Base-by-base conservation (phyloP, 2,113 vertebrate genomes). In the Triplophysa rosa region DNA sequence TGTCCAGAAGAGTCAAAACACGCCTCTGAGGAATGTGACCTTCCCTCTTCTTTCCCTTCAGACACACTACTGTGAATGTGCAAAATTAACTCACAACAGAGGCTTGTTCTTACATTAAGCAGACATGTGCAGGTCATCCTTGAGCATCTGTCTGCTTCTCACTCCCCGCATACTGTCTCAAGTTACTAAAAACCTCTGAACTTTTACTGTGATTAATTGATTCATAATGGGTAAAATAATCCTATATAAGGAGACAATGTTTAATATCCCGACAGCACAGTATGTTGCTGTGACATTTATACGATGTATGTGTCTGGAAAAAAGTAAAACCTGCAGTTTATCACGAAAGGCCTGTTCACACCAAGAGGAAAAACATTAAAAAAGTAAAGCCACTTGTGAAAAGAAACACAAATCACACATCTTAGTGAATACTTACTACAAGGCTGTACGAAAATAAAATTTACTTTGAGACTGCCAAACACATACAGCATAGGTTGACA, bases 1-100 rank as follows among this genome's bases (percentile, higher is more conserved):
- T 49, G 67, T 59, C 78, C 64, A 59, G 59, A 83, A 65, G 63
- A 80, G 52, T 29, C 66, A 70, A 54, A 61, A 65, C 26, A 64
- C 61, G n/a, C 66, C 58, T 67, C 67, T 40, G 37, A 72, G 40
- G 11, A 80, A 61, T 33, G 45, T 17, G 40, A 59, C 45, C 33
- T 40, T 52, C 47, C 8, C 16, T 62, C 49, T 68, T 62, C 56
- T 56, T 81, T 75, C 24, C 52, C 33, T 63, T 54, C 68, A 67
- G 47, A 66, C 59, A 17, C 23, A 12, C 54, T 70, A 62, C 12
- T 62, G 54, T 37, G 42, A 49, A 70, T 62, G 56, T 49, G 45
- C 13, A 47, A 11, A 42, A 62, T n/a, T 16, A 59, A 67, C n/a
- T 24, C n/a, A 56, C 5, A 58, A 24, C 69, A 72, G 54, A 4